Conservation (phyloP, 2,113 vertebrate species). For the Sinocyclocheilus grahami region DNA sequence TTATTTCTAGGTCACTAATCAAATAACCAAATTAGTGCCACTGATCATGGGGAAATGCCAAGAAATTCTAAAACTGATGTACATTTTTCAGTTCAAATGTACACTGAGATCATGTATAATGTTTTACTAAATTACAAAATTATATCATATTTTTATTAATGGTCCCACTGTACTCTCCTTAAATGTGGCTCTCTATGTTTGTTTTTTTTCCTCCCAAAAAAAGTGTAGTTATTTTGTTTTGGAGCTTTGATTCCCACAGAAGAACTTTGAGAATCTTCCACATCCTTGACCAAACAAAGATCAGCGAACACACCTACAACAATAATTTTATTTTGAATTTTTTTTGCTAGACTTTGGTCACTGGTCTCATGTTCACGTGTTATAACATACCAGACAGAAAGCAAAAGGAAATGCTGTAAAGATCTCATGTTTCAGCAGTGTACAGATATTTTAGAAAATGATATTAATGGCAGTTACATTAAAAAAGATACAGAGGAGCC, state of each 20-base stretch:
- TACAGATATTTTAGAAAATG: slow-evolving; percentile 13
- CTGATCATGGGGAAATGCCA: not conserved
- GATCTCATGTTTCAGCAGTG: not conserved
- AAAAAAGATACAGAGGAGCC: not conserved
- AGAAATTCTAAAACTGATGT: not conserved
- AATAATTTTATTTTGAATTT: not conserved
- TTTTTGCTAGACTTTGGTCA: not conserved
- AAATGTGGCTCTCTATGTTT: not conserved
- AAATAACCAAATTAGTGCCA: not conserved
- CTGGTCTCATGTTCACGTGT: not conserved
- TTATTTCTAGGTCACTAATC: not conserved
- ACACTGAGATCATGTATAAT: not conserved
- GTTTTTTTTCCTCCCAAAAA: not conserved
- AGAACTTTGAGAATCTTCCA: not conserved
- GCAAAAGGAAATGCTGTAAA: not conserved
- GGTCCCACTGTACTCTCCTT: too few relatives aligned
- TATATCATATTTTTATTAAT: too few relatives aligned
- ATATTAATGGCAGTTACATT: not conserved
- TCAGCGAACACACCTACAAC: not conserved
- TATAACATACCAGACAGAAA: not conserved
- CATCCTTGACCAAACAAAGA: not conserved
- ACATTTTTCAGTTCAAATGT: not conserved
- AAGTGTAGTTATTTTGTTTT: not conserved
- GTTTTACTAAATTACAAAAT: not conserved
- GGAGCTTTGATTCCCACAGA: not conserved